Evolutionary conservation across 2,797 vertebrate genomes (phyloP), one percentile per base, ranked within the genome.

Genomic region (Amblyopsis hoosieri): DNA sequence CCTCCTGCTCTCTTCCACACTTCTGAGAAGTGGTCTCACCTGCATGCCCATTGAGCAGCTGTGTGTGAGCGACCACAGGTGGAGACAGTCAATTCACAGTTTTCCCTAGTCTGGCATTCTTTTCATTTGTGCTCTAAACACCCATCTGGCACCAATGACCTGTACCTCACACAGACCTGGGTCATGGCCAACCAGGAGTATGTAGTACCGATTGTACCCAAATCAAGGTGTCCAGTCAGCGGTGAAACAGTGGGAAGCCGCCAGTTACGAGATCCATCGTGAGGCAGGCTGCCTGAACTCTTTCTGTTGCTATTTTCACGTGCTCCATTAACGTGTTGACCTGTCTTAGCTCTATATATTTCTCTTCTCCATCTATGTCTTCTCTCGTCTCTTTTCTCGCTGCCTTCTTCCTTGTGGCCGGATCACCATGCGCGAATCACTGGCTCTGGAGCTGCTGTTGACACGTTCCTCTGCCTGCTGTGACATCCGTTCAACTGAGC

Each of bases 401-500:
- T 66, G 72, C 50, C 48, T 62, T 69, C 23, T 60, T 15, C 31
- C 19, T 31, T 45, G 53, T 8, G 61, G 45, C 63, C 72, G 81
- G 85, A 73, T 81, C 75, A 70, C 82, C 79, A 81, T 79, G 86
- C 72, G 69, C 69, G 75, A 3, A 23, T 82, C 85, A 78, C 65
- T 57, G 68, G 69, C 82, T 31, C 69, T 65, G 80, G 76, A 76
- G 78, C 73, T 64, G 45, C 66, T 68, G 80, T 88, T 84, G 85
- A 82, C 78, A 74, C 64, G 55, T 59, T 76, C 72, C 79, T 76
- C 63, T 80, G 67, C 71, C 71, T 47, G 49, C 75, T 78, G 85
- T 84, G 79, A 88, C 83, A 85, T 78, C 83, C 82, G 77, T 88
- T 83, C 82, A 87, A 91, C 86, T 86, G 87, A 91, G 85, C 83